Percentiles rank a stretch among this genome's conserved stretches.
Conservation (phyloP, 2,797 vertebrate species). For the Sebastes steindachneri region DNA sequence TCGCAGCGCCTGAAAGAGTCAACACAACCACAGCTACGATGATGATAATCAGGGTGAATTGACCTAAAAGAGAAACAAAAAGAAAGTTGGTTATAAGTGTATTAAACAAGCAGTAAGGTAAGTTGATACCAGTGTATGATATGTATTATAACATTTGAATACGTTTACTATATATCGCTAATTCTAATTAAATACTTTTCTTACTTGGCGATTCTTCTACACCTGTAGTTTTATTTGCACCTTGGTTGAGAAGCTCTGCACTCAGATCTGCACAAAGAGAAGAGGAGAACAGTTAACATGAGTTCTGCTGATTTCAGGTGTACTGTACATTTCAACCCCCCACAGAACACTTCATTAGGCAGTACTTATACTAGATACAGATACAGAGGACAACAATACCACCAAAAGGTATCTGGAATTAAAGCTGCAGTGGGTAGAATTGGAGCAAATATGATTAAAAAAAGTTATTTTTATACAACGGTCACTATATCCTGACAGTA, state of each 20-base stretch:
- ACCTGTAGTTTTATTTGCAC: conserved; percentile 21
- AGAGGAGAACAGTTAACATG: neutral
- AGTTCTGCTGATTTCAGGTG: neutral
- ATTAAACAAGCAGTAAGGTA: neutral
- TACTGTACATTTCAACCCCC: neutral
- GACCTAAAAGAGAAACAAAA: conserved; percentile 49
- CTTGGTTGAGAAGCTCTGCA: fast-evolving
- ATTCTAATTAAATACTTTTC: neutral
- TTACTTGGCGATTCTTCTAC: conserved; percentile 19
- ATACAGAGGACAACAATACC: neutral
- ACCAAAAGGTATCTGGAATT: neutral
- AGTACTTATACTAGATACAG: neutral
- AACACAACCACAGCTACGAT: conserved; percentile 61
- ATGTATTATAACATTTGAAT: neutral
- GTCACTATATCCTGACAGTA: no score
- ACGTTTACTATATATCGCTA: no score
- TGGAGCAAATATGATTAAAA: no score
- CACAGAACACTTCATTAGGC: neutral
- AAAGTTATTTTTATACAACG: no score
- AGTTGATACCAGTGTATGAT: neutral
- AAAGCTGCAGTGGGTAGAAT: neutral
- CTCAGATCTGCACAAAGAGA: neutral
- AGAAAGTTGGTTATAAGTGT: neutral
- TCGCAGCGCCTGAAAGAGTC: conserved; percentile 58
- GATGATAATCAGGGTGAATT: conserved; percentile 65